Conservation (phyloP, 2,888 invertebrate genomes). For the Cryptocephalus primarius region DNA sequence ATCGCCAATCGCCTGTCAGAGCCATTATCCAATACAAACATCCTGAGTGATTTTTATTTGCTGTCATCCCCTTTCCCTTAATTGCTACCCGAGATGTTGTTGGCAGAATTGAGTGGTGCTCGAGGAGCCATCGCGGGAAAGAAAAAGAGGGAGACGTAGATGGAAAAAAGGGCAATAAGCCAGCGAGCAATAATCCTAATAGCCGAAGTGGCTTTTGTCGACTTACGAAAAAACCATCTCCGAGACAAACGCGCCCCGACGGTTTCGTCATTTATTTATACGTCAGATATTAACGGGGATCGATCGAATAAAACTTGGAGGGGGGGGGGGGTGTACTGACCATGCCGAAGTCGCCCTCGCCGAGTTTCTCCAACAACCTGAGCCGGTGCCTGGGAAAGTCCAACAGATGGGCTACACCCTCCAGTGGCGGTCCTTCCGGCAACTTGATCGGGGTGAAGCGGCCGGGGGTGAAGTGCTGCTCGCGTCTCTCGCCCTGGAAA, state of each 20-base stretch:
- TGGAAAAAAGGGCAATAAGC: too few species aligned
- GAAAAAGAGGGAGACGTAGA: neutral
- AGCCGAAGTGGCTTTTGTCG: neutral
- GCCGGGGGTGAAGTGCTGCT: conserved; percentile 56
- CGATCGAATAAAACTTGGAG: too few species aligned
- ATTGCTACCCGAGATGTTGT: neutral
- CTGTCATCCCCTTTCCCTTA: neutral
- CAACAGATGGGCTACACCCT: conserved; percentile 55
- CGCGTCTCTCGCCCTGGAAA: conserved; percentile 50
- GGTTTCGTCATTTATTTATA: too few species aligned
- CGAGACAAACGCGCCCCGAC: too few species aligned
- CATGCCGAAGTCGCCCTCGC: conserved; percentile 80
- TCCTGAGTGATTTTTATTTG: too few species aligned
- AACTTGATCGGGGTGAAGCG: conserved; percentile 64
- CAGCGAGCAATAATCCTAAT: neutral
- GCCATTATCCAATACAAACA: too few species aligned
- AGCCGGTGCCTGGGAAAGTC: conserved; percentile 78
- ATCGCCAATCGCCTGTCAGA: too few species aligned
- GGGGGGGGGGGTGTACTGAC: conserved; percentile 37
- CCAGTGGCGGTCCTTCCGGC: conserved; percentile 57
- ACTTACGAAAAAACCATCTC: too few species aligned
- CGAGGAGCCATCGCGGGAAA: neutral
- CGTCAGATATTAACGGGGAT: too few species aligned
- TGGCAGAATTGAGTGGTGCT: neutral
- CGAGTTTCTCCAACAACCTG: conserved; percentile 72